phyloP scores from a whole-genome alignment of 1,140 invertebrate species.

The Drosophila nasuta region DNA sequence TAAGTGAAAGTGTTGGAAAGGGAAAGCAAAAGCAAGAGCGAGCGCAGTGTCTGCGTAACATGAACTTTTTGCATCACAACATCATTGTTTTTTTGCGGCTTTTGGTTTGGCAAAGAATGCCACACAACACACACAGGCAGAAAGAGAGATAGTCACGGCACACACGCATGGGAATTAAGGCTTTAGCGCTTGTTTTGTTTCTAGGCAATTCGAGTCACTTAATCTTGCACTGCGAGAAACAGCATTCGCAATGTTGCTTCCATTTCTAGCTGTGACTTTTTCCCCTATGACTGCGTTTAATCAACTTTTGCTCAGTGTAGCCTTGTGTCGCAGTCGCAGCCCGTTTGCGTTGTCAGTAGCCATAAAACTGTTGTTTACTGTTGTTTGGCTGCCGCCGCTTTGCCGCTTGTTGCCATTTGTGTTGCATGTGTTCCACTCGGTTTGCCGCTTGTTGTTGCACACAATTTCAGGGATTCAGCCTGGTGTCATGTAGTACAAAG shows the following conservation, averaged over 20 bases:
- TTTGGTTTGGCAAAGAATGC: conserved; percentile 24
- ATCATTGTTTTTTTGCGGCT: conserved; percentile 61
- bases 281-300: not conserved
- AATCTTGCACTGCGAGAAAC: conserved; percentile 40
- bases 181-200: conserved; percentile 57
- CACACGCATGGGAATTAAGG: conserved; percentile 20
- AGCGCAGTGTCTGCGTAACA: not conserved
- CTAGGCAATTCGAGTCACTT: conserved; percentile 66
- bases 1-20: not conserved
- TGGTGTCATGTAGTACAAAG: conserved; percentile 54
- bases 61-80: conserved; percentile 53
- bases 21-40: not conserved
- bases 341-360: conserved; percentile 57
- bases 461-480: conserved; percentile 32
- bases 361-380: conserved; percentile 68
- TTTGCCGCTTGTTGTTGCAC: conserved; percentile 18
- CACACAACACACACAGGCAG: not conserved
- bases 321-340: conserved; percentile 32
- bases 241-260: not conserved
- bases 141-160: conserved; percentile 4
- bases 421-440: conserved; percentile 43
- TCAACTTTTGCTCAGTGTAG: conserved; percentile 22
- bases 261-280: too few species aligned
- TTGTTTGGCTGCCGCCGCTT: conserved; percentile 37
- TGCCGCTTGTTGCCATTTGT: conserved; percentile 45